Percentiles rank a stretch among this genome's conserved stretches.
Conservation (phyloP, 2,113 vertebrate species). For the Emydocephalus ijimae region DNA sequence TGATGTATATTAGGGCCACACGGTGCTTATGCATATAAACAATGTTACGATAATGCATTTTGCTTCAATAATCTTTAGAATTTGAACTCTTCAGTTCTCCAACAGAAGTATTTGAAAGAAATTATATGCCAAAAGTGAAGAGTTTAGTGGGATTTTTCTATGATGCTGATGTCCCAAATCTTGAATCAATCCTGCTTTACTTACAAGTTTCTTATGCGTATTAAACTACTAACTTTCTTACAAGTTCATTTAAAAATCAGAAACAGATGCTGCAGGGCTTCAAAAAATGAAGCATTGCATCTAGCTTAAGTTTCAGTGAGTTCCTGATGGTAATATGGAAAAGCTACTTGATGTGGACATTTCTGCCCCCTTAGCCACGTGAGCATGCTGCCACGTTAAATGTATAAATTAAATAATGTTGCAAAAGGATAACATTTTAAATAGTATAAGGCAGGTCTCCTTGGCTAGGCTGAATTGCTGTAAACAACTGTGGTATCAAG, state of each 20-base stretch:
- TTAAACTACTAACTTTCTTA: slow-evolving; percentile 21
- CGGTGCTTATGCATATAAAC: neutral
- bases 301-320: neutral
- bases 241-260: slow-evolving; percentile 3
- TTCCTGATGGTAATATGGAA: neutral
- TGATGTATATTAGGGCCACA: neutral
- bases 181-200: neutral
- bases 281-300: neutral
- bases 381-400: neutral
- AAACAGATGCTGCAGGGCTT: neutral
- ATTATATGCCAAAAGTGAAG: slow-evolving; percentile 30
- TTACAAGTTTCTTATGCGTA: neutral
- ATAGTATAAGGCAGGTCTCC: neutral
- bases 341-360: neutral
- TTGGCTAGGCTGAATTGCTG: neutral
- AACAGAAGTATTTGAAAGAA: slow-evolving; percentile 28
- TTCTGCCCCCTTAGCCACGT: neutral
- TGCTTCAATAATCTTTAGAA: neutral
- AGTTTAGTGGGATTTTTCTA: slow-evolving; percentile 9
- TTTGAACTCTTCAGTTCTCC: slow-evolving; percentile 26
- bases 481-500: neutral
- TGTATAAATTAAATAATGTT: neutral
- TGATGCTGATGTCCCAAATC: neutral
- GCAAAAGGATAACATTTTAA: neutral
- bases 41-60: slow-evolving; percentile 26